A percentile compares a stretch with the other conserved stretches of the same genome.
These are phyloP conservation scores for Lindbergichthys nudifrons DNA, from an alignment of 2,797 vertebrate species.

Conservation along the genomic window DNA sequence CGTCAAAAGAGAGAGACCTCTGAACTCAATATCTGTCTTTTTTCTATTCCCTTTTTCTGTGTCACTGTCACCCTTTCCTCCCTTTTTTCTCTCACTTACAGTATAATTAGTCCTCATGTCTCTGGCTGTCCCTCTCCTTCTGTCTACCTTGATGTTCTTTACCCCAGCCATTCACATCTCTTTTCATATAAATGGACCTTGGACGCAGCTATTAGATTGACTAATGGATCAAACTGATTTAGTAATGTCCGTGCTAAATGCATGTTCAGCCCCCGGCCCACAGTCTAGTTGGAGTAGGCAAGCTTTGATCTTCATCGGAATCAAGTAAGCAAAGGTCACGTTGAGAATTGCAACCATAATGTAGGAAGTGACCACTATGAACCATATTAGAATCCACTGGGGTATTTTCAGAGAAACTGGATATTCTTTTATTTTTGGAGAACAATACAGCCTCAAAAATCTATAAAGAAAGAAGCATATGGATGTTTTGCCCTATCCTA, in stretches of 20 bases:
- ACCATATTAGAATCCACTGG: neutral
- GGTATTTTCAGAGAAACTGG: neutral
- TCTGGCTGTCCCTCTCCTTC: neutral
- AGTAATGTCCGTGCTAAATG: conserved; percentile 6
- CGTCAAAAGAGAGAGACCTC: conserved; percentile 35
- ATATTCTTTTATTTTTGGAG: neutral
- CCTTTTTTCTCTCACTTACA: conserved; percentile 5
- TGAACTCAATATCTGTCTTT: conserved; percentile 40
- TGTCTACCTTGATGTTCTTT: conserved; percentile 15
- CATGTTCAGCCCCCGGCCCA: neutral
- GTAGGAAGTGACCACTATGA: neutral
- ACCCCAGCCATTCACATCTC: neutral
- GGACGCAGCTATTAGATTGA: conserved; percentile 31
- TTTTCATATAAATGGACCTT: conserved; percentile 8
- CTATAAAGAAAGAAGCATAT: neutral
- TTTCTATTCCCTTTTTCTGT: conserved; percentile 4
- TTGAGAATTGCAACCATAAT: conserved; percentile 1
- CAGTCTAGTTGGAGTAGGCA: conserved; percentile 27
- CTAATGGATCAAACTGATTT: conserved; percentile 44
- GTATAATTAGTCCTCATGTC: conserved; percentile 5
- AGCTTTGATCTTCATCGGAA: conserved; percentile 43
- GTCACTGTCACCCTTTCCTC: conserved; percentile 22
- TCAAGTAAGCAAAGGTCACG: conserved; percentile 26
- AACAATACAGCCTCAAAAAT: neutral
- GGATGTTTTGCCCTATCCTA: neutral